These are phyloP conservation scores for Apodemus agrarius DNA, from an alignment of 2,797 vertebrate genomes.

Conservation along the genomic window DNA sequence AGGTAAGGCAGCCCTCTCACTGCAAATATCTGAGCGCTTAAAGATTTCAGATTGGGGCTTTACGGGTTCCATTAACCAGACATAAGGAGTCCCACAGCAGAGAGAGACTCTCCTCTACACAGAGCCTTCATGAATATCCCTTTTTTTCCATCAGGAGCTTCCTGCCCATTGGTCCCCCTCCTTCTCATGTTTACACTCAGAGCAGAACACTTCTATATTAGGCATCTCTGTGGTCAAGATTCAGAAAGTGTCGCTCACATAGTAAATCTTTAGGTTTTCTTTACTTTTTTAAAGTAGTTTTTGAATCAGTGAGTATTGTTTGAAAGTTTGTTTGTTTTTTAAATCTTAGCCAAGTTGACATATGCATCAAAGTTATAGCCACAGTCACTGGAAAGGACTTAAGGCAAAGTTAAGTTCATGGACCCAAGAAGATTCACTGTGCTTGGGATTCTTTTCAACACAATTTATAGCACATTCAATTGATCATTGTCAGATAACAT, in stretches of 20 bases:
- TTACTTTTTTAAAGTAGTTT: not conserved
- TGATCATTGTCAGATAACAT: not conserved
- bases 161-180: not conserved
- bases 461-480: not conserved
- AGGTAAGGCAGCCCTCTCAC: not conserved
- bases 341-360: not conserved
- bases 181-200: not conserved
- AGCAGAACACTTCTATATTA: not conserved
- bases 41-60: not conserved
- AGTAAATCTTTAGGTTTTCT: slow-evolving; percentile 33
- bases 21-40: not conserved
- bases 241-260: not conserved
- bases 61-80: not conserved
- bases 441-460: not conserved
- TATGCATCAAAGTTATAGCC: not conserved
- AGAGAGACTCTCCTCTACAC: not conserved
- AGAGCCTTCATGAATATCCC: not conserved
- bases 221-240: not conserved
- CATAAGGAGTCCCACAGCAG: not conserved
- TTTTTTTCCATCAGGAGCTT: not conserved
- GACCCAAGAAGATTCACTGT: not conserved
- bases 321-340: not conserved
- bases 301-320: not conserved
- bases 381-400: not conserved
- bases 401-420: slow-evolving; percentile 1